Evolutionary conservation across 2,888 invertebrate species (phyloP).

Genomic region (Tridacna gigas): DNA sequence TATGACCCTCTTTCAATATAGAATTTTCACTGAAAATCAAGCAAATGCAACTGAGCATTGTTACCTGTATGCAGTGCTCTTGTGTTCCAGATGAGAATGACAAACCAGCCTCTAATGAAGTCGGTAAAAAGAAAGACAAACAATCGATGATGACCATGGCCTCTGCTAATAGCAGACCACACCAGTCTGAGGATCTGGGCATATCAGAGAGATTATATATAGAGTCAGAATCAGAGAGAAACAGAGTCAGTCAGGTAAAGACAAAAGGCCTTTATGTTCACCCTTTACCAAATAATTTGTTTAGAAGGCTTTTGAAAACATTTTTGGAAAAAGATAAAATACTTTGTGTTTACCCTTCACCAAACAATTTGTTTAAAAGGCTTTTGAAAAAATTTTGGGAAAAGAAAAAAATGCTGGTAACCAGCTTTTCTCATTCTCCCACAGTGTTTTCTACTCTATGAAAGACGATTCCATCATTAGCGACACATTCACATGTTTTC

Average conservation of each 20-base stretch:
- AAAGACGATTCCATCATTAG: too few relatives aligned
- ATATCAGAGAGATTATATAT: conserved; percentile 84
- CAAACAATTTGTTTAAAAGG: background rate
- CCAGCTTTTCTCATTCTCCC: background rate
- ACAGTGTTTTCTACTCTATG: conserved; percentile 1
- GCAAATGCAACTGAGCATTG: too few relatives aligned
- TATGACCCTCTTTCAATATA: too few relatives aligned
- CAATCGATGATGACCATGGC: background rate
- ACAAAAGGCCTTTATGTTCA: too few relatives aligned
- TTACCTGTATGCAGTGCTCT: too few relatives aligned
- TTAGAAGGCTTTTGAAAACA: too few relatives aligned
- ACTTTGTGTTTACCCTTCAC: background rate
- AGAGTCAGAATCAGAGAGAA: conserved; percentile 83
- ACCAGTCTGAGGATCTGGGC: conserved; percentile 60
- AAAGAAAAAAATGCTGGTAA: too few relatives aligned
- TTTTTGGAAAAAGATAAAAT: too few relatives aligned
- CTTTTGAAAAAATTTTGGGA: too few relatives aligned
- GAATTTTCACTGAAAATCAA: too few relatives aligned
- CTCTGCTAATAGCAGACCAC: background rate
- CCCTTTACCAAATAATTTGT: background rate
- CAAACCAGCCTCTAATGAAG: background rate
- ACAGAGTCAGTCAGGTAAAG: conserved; percentile 79
- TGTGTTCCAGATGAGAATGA: background rate
- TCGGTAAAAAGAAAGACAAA: conserved; percentile 1
- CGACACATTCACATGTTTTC: too few relatives aligned